Conservation (phyloP, 2,797 vertebrate genomes). For the Perodicticus potto region DNA sequence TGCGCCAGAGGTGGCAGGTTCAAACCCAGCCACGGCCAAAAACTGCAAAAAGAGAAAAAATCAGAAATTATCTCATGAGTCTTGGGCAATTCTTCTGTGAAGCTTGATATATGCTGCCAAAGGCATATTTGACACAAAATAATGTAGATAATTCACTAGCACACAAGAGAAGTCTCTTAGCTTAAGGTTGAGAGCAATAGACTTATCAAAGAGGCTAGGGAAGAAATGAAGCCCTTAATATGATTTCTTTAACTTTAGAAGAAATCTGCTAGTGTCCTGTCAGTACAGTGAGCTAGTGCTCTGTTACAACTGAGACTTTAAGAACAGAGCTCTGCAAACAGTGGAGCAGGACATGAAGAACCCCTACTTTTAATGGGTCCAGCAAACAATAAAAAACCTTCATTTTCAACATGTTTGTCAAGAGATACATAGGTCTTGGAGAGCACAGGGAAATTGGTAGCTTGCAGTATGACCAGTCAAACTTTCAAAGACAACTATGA, state of each 20-base stretch:
- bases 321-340: neutral
- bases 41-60: neutral
- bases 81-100: constrained; percentile 63
- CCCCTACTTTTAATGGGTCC: neutral
- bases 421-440: neutral
- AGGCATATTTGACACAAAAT: constrained; percentile 22
- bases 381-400: neutral
- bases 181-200: fast-evolving
- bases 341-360: neutral
- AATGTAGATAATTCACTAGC: constrained; percentile 43
- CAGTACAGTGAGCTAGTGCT: neutral
- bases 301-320: neutral
- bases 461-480: neutral
- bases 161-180: neutral
- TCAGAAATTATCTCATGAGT: neutral
- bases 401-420: neutral
- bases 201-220: neutral
- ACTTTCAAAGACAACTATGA: constrained; percentile 27
- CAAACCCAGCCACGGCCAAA: too few species aligned
- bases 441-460: neutral
- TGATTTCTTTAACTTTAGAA: neutral
- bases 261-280: neutral
- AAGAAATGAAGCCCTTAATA: neutral
- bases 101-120: neutral
- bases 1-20: too few species aligned